phyloP scores from a whole-genome alignment of 2,888 invertebrate species.

The Apeira syringaria region DNA sequence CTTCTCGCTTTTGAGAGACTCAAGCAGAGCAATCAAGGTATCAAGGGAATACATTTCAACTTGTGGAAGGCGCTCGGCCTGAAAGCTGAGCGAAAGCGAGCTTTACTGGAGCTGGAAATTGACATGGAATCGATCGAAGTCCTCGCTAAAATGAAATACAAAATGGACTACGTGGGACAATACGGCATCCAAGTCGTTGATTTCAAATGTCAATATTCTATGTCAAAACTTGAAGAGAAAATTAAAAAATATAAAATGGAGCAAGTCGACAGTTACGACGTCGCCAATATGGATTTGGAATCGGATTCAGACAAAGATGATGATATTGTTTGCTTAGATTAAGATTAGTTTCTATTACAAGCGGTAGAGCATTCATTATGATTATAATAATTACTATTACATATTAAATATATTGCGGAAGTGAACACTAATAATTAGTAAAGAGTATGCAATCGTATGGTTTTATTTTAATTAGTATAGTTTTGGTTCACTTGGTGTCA shows the following conservation, averaged over 20 bases:
- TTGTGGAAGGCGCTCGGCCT: slow-evolving; percentile 51
- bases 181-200: slow-evolving; percentile 27
- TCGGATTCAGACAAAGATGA: slow-evolving; percentile 51
- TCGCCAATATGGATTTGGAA: slow-evolving; percentile 68
- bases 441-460: neutral
- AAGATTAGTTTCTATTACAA: slow-evolving; percentile 10
- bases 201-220: slow-evolving; percentile 45
- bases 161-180: slow-evolving; percentile 52
- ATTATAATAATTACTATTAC: neutral
- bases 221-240: slow-evolving; percentile 40
- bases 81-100: slow-evolving; percentile 14
- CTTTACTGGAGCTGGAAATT: slow-evolving; percentile 44
- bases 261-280: slow-evolving; percentile 57
- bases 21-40: slow-evolving; percentile 57
- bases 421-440: neutral
- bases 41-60: slow-evolving; percentile 59
- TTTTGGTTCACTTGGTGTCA: neutral
- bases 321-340: slow-evolving; percentile 38
- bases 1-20: slow-evolving; percentile 45
- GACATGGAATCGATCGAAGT: slow-evolving; percentile 66
- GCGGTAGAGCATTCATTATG: neutral
- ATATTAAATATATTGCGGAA: neutral
- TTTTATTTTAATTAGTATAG: neutral
- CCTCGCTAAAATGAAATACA: slow-evolving; percentile 46
- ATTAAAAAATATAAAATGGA: slow-evolving; percentile 54